These are phyloP conservation scores for Crambe crambe DNA, from an alignment of 37 sponge, comb jelly and placozoan genomes.

Conservation along the genomic window DNA sequence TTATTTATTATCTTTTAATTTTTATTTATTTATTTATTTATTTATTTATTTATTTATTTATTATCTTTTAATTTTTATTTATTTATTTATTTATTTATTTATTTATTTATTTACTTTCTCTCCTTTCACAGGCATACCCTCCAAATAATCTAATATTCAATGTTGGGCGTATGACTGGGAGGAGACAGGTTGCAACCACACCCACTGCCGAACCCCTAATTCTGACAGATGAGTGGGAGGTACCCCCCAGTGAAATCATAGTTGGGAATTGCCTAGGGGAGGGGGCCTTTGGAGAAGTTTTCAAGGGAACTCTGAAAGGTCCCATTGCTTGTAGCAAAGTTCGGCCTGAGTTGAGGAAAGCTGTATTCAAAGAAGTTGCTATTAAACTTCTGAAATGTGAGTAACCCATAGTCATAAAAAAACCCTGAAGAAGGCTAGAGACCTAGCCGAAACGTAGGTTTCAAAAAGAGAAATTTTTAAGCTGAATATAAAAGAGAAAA, in stretches of 20 bases:
- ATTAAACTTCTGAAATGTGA: conserved; percentile 76
- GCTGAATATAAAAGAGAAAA: too few species aligned
- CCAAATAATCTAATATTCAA: neutral
- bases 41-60: too few species aligned
- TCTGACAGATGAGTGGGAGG: conserved; percentile 72
- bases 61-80: too few species aligned
- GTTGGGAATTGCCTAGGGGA: conserved; percentile 64
- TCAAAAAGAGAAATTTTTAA: too few species aligned
- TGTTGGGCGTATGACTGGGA: neutral
- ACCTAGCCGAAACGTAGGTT: too few species aligned
- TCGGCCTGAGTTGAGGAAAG: conserved; percentile 8
- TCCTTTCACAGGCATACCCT: neutral
- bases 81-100: too few species aligned
- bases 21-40: too few species aligned
- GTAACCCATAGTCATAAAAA: neutral
- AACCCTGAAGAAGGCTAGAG: too few species aligned
- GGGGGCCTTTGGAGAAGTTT: conserved; percentile 85
- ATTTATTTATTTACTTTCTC: too few species aligned
- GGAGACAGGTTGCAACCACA: neutral
- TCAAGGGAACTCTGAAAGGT: conserved; percentile 56
- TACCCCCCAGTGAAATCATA: conserved; percentile 48
- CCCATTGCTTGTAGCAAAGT: conserved; percentile 22
- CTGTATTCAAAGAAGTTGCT: conserved; percentile 42
- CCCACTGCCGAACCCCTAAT: neutral
- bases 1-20: too few species aligned